Percentiles rank a stretch among this genome's conserved stretches.
Conservation (phyloP, 2,888 invertebrate species). For the Dicyrtoma fusca region DNA sequence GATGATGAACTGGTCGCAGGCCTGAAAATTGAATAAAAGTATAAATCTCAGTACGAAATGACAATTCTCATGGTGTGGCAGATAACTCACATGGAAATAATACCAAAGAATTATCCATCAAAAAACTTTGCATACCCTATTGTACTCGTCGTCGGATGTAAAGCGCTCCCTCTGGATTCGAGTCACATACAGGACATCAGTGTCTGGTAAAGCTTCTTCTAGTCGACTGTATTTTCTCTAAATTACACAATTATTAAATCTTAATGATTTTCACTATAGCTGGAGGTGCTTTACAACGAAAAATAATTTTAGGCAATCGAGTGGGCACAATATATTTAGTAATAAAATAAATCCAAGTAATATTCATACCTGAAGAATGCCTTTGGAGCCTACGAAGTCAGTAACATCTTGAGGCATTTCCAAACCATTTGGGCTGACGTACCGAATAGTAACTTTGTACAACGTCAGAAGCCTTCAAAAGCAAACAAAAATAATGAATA, state of each 20-base stretch:
- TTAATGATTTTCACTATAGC: too few relatives aligned
- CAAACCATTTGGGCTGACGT: conserved; percentile 84
- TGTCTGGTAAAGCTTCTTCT: conserved; percentile 85
- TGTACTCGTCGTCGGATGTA: conserved; percentile 77
- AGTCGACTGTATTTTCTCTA: conserved; percentile 60
- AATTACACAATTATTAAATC: neutral
- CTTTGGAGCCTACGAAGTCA: conserved; percentile 76
- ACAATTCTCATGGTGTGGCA: too few relatives aligned
- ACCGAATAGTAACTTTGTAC: conserved; percentile 84
- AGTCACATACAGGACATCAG: conserved; percentile 98
- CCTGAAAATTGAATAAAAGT: conserved; percentile 67
- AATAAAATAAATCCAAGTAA: too few relatives aligned
- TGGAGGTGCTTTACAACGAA: too few relatives aligned
- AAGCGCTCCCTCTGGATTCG: conserved; percentile 96
- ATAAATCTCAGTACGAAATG: too few relatives aligned
- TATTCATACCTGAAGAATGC: conserved; percentile 70
- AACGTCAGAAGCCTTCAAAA: conserved; percentile 73
- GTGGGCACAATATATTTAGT: too few relatives aligned
- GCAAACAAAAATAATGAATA: neutral
- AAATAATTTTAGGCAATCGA: neutral
- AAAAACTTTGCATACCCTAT: conserved; percentile 67
- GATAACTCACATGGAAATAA: neutral
- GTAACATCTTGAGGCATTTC: conserved; percentile 88
- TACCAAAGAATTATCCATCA: neutral
- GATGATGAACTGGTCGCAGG: conserved; percentile 83